Percentiles rank a stretch among this genome's conserved stretches.
These are phyloP conservation scores for Mactra quadrangularis DNA, from an alignment of 1,140 invertebrate species.

Conservation along the genomic window DNA sequence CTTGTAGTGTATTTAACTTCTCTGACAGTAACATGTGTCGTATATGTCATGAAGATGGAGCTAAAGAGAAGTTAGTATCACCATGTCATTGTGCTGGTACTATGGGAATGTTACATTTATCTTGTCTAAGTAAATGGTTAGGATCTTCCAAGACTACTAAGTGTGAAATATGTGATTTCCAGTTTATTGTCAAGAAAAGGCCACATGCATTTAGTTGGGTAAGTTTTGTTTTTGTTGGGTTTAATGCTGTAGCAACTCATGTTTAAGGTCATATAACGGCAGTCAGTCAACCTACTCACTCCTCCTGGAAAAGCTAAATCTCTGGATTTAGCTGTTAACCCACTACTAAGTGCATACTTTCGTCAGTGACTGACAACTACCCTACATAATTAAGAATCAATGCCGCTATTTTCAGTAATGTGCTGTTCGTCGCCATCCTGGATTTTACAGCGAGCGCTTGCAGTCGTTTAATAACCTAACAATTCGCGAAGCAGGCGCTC, in stretches of 20 bases:
- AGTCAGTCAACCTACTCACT: too few species aligned
- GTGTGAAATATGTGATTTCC: slow-evolving; percentile 87
- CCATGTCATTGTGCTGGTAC: slow-evolving; percentile 88
- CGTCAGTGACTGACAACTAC: too few species aligned
- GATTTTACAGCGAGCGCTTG: background rate
- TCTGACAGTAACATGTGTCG: slow-evolving; percentile 72
- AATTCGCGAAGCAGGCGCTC: too few species aligned
- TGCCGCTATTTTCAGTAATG: too few species aligned
- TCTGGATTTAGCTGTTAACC: too few species aligned
- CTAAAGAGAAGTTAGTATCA: slow-evolving; percentile 84
- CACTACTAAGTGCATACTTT: too few species aligned
- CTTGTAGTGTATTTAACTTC: slow-evolving; percentile 41
- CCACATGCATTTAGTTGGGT: slow-evolving; percentile 82
- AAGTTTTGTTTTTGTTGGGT: too few species aligned
- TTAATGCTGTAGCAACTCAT: too few species aligned
- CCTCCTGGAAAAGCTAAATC: too few species aligned
- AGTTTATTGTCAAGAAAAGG: slow-evolving; percentile 82
- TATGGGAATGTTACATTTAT: slow-evolving; percentile 87
- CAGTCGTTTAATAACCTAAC: too few species aligned
- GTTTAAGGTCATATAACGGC: too few species aligned
- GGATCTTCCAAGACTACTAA: slow-evolving; percentile 84
- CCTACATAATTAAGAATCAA: background rate
- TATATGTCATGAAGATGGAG: slow-evolving; percentile 85
- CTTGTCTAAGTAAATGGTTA: slow-evolving; percentile 89
- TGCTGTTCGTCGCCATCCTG: too few species aligned